Evolutionary conservation across 2,797 vertebrate genomes (phyloP).

Genomic region (Falco peregrinus): DNA sequence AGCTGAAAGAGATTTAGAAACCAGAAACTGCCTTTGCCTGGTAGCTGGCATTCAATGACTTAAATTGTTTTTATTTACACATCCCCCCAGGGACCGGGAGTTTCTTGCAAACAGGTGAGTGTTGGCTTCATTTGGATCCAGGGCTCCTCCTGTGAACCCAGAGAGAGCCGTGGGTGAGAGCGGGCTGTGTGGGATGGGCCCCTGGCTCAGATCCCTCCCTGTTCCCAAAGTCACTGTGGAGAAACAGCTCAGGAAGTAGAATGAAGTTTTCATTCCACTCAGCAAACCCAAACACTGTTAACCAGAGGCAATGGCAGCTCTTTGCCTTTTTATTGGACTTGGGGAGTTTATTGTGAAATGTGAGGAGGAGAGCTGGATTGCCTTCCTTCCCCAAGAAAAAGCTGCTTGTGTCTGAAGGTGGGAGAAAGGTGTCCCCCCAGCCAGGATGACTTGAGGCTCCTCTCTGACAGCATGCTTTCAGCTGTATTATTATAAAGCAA

Average conservation of each 20-base stretch:
- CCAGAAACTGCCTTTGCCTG: neutral
- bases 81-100: neutral
- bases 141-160: neutral
- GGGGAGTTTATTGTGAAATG: fast-evolving
- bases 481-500: neutral
- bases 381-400: neutral
- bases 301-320: neutral
- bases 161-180: neutral
- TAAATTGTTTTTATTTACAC: neutral
- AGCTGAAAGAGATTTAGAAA: neutral
- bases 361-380: neutral
- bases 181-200: neutral
- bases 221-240: neutral
- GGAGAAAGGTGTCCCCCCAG: neutral
- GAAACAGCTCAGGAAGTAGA: neutral
- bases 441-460: neutral
- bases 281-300: neutral
- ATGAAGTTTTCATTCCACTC: neutral
- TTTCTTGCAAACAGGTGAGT: neutral
- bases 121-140: neutral
- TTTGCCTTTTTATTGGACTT: neutral
- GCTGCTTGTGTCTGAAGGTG: neutral
- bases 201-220: neutral
- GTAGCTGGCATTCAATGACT: neutral
- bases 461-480: fast-evolving